Base-by-base conservation (phyloP, 1,140 invertebrate species). In the Sogatella furcifera region DNA sequence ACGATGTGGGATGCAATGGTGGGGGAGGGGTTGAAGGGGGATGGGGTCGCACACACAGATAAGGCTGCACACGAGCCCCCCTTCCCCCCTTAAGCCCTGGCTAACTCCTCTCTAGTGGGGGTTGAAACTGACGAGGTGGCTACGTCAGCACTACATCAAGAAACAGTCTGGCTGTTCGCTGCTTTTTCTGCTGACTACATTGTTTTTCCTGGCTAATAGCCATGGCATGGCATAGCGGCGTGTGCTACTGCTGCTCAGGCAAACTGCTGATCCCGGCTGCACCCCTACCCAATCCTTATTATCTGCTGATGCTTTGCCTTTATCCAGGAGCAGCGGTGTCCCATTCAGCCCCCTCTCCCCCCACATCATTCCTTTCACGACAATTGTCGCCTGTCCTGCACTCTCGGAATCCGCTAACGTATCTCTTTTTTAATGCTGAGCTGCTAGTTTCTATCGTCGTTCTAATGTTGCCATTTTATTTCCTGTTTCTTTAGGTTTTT, bases 181-280 rank as follows among this genome's bases (percentile, higher is more conserved):
- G 46, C 46, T 49, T 49, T 49, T 49, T 49, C 46, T 49, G 46
- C 46, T 49, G 46, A 49, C 46, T 49, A 49, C 46, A 49, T 49
- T 49, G 46, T 49, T 49, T 49, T 49, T 49, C 46, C 46, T 49
- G 46, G 46, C 46, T 49, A 49, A 49, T 49, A 49, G 46, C 46
- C 46, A 49, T 49, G 21, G 46, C 46, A 49, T 49, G 21, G 46
- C 46, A 22, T 22, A 49, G 15, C 43, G 24, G 43, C 46, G 46
- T 22, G 46, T 19, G 46, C 14, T n/a, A 44, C 43, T n/a, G 43
- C 46, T 17, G 46, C 46, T 49, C 21, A 17, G 46, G 46, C 46
- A 49, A 49, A 49, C 46, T 49, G 46, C 46, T 49, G 46, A 49
- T 49, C 15, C 21, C 21, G 2, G 15, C 46, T 49, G 21, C 46